Evolutionary conservation across 2,113 vertebrate species (phyloP).

Genomic region (Chionomys nivalis): DNA sequence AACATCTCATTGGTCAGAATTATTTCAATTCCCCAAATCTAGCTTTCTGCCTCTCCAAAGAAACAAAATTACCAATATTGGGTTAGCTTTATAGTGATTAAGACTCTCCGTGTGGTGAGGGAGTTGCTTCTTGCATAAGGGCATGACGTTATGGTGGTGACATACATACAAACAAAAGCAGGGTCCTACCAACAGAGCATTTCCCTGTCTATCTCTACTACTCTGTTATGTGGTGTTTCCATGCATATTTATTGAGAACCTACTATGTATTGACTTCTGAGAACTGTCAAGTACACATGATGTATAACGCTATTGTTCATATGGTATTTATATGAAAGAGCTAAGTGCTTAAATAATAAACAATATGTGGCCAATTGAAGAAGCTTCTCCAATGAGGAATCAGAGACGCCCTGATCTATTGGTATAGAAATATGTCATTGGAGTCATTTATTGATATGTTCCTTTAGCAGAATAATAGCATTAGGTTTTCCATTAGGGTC

Average conservation of each 20-base stretch:
- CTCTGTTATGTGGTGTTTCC: background rate
- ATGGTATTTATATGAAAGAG: background rate
- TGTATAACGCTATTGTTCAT: background rate
- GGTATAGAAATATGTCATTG: background rate
- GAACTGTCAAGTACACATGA: slow-evolving; percentile 31
- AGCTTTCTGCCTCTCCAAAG: background rate
- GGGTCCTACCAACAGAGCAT: background rate
- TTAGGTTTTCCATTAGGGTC: background rate
- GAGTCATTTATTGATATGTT: background rate
- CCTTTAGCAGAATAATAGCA: background rate
- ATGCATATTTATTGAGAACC: background rate
- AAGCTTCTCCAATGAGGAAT: background rate
- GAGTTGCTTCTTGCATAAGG: background rate
- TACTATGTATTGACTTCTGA: background rate
- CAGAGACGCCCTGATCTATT: background rate
- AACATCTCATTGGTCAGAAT: slow-evolving; percentile 3
- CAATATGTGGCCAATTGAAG: slow-evolving; percentile 30
- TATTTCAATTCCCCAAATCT: background rate
- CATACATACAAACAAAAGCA: background rate
- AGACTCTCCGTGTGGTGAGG: background rate
- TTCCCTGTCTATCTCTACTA: background rate
- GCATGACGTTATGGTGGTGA: background rate
- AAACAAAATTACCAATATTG: slow-evolving; percentile 25
- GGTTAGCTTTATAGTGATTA: slow-evolving; percentile 12
- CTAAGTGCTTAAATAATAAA: slow-evolving; percentile 34